phyloP scores from a whole-genome alignment of 2,797 vertebrate species.

The Lutra lutra region DNA sequence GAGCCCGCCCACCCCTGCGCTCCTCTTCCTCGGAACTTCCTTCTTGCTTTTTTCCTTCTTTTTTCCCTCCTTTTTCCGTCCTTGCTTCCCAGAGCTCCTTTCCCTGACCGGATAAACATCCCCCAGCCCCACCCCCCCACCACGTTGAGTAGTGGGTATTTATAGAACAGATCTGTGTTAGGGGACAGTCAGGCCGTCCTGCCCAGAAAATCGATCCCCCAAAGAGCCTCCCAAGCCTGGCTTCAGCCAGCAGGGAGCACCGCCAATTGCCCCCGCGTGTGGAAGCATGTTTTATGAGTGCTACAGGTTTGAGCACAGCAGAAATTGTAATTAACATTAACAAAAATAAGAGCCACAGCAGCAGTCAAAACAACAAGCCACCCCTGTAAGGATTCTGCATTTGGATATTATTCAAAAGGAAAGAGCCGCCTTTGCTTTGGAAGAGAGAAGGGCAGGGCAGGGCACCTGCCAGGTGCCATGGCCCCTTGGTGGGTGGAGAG shows the following conservation, averaged over 20 bases:
- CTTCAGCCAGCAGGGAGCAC: conserved; percentile 67
- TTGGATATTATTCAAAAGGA: conserved; percentile 31
- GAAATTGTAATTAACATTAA: conserved; percentile 78
- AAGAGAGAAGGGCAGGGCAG: neutral
- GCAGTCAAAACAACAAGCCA: conserved; percentile 61
- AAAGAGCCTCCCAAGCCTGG: conserved; percentile 71
- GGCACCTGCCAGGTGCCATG: conserved; percentile 23
- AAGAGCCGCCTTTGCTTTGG: neutral
- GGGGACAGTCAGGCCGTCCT: conserved; percentile 75
- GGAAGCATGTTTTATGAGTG: conserved; percentile 82
- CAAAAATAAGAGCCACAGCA: conserved; percentile 67
- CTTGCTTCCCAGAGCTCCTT: conserved; percentile 51
- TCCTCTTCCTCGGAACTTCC: conserved; percentile 68
- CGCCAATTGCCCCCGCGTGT: conserved; percentile 77
- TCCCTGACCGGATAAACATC: conserved; percentile 63
- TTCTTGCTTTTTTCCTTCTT: neutral
- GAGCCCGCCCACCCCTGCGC: conserved; percentile 56
- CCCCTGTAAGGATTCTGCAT: neutral
- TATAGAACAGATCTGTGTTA: conserved; percentile 83
- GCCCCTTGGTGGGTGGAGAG: neutral
- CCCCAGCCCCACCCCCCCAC: neutral
- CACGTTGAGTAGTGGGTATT: conserved; percentile 75
- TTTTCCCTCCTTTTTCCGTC: neutral
- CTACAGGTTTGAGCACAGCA: conserved; percentile 80
- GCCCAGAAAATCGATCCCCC: conserved; percentile 79